Evolutionary conservation across 2,113 vertebrate species (phyloP).

Genomic region (Saguinus imperator): DNA sequence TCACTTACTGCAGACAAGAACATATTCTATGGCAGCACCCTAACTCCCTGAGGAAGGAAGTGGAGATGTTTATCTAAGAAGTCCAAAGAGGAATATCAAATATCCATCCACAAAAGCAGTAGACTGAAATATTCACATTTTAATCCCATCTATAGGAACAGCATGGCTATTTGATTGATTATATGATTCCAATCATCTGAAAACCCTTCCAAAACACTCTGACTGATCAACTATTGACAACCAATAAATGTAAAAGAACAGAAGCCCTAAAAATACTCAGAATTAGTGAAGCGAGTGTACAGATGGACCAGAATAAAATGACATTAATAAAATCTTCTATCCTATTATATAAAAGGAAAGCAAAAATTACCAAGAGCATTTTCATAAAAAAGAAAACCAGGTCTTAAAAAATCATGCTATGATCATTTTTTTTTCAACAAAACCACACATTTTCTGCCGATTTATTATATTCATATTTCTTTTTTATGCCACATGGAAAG

Average conservation of each 20-base stretch:
- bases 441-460: not conserved
- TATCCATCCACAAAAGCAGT: not conserved
- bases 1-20: conserved; percentile 30
- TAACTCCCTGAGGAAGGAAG: not conserved
- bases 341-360: not conserved
- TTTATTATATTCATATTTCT: not conserved
- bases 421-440: not conserved
- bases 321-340: not conserved
- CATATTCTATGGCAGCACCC: not conserved
- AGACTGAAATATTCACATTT: not conserved
- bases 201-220: conserved; percentile 5
- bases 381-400: not conserved
- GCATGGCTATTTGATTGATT: not conserved
- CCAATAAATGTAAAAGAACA: not conserved
- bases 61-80: not conserved
- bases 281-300: not conserved
- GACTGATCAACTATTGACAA: conserved; percentile 7
- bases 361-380: not conserved
- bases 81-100: not conserved
- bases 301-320: not conserved
- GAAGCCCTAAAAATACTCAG: not conserved
- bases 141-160: not conserved
- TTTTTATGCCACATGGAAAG: not conserved
- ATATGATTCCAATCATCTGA: conserved; percentile 12
- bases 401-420: not conserved